These are phyloP conservation scores for Sinocyclocheilus anophthalmus DNA, from an alignment of 2,113 vertebrate genomes.

Conservation along the genomic window DNA sequence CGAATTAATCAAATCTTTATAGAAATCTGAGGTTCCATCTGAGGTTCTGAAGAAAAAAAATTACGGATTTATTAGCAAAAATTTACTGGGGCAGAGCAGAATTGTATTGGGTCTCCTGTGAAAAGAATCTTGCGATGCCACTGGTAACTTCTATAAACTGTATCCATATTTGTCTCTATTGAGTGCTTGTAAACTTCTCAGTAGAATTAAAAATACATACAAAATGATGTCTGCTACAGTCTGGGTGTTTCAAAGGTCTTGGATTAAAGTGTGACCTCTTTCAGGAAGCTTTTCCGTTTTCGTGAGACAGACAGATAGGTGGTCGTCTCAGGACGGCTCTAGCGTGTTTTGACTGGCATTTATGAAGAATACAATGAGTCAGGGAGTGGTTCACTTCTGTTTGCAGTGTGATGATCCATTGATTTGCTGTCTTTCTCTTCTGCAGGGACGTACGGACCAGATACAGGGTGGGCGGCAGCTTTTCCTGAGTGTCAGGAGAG, in stretches of 20 bases:
- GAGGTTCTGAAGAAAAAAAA: neutral
- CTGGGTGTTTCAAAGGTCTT: slow-evolving; percentile 39
- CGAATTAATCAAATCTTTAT: no score
- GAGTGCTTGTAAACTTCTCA: neutral
- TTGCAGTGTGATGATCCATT: slow-evolving; percentile 15
- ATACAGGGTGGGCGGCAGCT: slow-evolving; percentile 87
- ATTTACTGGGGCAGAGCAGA: neutral
- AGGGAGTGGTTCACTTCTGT: neutral
- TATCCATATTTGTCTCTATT: neutral
- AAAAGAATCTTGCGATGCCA: neutral
- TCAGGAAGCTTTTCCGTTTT: slow-evolving; percentile 11
- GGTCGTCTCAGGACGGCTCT: slow-evolving; percentile 11
- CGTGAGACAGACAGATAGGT: slow-evolving; percentile 4
- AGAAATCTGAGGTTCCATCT: neutral
- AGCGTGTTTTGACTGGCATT: slow-evolving; percentile 28
- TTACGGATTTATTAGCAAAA: neutral
- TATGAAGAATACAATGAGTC: neutral
- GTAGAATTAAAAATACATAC: neutral
- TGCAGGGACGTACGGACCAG: slow-evolving; percentile 88
- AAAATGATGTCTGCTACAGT: neutral
- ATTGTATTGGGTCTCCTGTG: neutral
- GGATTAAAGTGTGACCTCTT: slow-evolving; percentile 33
- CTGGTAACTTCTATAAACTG: neutral
- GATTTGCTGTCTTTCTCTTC: slow-evolving; percentile 56
- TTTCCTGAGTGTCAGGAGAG: slow-evolving; percentile 85